Evolutionary conservation across 2,113 vertebrate species (phyloP).

Genomic region (Procavia capensis): DNA sequence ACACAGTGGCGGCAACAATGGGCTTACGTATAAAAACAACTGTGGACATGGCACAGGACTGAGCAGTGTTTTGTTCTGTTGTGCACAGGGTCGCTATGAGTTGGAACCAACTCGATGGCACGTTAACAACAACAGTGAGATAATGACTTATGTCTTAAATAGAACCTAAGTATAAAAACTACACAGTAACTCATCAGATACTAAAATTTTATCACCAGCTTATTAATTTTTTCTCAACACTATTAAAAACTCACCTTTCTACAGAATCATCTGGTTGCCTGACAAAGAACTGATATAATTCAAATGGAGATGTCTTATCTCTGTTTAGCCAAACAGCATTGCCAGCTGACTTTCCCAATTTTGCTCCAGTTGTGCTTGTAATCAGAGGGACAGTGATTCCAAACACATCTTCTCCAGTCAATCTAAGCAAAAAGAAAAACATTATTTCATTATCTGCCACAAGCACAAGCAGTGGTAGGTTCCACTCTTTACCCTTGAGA

Average conservation of each 20-base stretch:
- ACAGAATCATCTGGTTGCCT: slow-evolving; percentile 91
- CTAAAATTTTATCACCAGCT: neutral
- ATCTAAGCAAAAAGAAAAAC: slow-evolving; percentile 82
- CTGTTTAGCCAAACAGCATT: slow-evolving; percentile 97
- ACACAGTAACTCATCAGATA: neutral
- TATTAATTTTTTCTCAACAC: neutral
- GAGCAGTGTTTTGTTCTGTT: too few relatives aligned
- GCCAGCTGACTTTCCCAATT: slow-evolving; percentile 97
- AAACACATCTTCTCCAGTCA: slow-evolving; percentile 93
- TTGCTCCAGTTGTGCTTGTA: slow-evolving; percentile 94
- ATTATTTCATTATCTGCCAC: neutral
- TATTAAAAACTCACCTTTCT: slow-evolving; percentile 88
- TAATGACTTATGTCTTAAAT: slow-evolving; percentile 1
- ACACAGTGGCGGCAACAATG: too few relatives aligned
- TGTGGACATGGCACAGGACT: too few relatives aligned
- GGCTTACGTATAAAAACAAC: too few relatives aligned
- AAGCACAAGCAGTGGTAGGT: neutral
- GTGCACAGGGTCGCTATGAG: too few relatives aligned
- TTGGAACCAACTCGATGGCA: too few relatives aligned
- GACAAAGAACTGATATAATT: slow-evolving; percentile 97
- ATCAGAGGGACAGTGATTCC: slow-evolving; percentile 96
- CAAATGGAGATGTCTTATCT: slow-evolving; percentile 95
- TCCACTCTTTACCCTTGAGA: neutral
- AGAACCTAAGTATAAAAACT: neutral
- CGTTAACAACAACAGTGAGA: too few relatives aligned